These are phyloP conservation scores for Halisarca cf. caerulea DNA, from an alignment of 37 sponge, comb jelly and placozoan species.

Conservation along the genomic window DNA sequence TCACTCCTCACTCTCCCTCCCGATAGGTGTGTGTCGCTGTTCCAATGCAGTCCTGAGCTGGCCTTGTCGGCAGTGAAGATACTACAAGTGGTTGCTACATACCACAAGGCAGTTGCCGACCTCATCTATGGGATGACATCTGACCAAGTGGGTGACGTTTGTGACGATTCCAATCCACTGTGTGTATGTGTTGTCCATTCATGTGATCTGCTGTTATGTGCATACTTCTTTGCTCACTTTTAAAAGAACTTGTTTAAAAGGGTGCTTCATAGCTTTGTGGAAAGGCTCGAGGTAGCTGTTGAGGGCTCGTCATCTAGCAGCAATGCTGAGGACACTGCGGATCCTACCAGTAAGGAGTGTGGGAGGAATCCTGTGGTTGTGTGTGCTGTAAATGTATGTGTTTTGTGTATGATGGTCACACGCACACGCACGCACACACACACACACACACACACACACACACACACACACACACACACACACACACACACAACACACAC, in stretches of 20 bases:
- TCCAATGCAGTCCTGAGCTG: conserved; percentile 67
- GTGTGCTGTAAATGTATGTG: no score
- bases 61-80: conserved; percentile 76
- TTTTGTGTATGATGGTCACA: no score
- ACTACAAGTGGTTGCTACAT: conserved; percentile 50
- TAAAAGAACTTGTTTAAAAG: conserved; percentile 39
- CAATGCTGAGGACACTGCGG: no score
- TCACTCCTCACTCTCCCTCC: background rate
- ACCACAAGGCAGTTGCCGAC: conserved; percentile 39
- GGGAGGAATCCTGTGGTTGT: no score
- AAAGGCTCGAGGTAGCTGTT: conserved; percentile 64
- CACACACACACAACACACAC: background rate
- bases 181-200: background rate
- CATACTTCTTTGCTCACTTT: background rate
- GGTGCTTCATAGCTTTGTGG: conserved; percentile 85
- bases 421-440: no score
- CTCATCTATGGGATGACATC: conserved; percentile 40
- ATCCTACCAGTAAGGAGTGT: no score
- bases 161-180: background rate
- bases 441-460: no score
- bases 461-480: no score
- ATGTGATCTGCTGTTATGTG: background rate
- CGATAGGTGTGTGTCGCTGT: conserved; percentile 78
- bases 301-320: conserved; percentile 4
- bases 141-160: conserved; percentile 43